These are phyloP conservation scores for Gymnosoma rotundatum DNA, from an alignment of 2,888 invertebrate genomes.

Conservation along the genomic window DNA sequence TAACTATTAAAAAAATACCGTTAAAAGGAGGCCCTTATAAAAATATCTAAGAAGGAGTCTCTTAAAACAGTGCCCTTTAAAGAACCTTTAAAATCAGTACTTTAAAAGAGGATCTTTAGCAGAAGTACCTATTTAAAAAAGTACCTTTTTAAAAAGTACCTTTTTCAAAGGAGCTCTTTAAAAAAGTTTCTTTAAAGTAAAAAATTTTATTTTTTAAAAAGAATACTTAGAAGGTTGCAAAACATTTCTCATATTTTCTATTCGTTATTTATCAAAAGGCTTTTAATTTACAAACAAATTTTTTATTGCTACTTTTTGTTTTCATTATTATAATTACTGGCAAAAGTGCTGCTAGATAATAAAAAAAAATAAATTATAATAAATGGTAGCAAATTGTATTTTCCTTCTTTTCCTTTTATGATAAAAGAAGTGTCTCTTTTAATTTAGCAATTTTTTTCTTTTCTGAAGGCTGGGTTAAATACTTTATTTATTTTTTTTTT, in stretches of 20 bases:
- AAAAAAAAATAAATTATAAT: conserved; percentile 33
- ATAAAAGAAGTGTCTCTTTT: conserved; percentile 19
- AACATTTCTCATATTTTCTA: neutral
- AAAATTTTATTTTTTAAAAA: too few relatives aligned
- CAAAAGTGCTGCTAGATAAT: conserved; percentile 20
- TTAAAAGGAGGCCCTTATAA: too few relatives aligned
- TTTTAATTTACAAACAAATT: conserved; percentile 43
- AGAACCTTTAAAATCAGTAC: too few relatives aligned
- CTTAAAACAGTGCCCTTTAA: too few relatives aligned
- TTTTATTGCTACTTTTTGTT: conserved; percentile 13
- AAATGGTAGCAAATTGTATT: conserved; percentile 25
- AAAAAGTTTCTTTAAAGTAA: too few relatives aligned
- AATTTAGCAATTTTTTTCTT: conserved; percentile 21
- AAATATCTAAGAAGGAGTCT: too few relatives aligned
- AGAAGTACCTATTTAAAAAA: too few relatives aligned
- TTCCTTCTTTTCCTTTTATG: conserved; percentile 25
- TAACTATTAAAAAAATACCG: too few relatives aligned
- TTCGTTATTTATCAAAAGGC: neutral
- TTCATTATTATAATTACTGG: conserved; percentile 20
- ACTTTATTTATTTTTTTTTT: neutral
- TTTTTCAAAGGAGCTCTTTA: too few relatives aligned
- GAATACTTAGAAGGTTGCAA: too few relatives aligned
- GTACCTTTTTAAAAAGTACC: too few relatives aligned
- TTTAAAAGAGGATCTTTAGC: too few relatives aligned
- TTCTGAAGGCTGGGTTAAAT: conserved; percentile 7